Percentiles rank a stretch among this genome's conserved stretches.
These are phyloP conservation scores for Discoglossus pictus DNA, from an alignment of 2,797 vertebrate genomes.

Conservation along the genomic window DNA sequence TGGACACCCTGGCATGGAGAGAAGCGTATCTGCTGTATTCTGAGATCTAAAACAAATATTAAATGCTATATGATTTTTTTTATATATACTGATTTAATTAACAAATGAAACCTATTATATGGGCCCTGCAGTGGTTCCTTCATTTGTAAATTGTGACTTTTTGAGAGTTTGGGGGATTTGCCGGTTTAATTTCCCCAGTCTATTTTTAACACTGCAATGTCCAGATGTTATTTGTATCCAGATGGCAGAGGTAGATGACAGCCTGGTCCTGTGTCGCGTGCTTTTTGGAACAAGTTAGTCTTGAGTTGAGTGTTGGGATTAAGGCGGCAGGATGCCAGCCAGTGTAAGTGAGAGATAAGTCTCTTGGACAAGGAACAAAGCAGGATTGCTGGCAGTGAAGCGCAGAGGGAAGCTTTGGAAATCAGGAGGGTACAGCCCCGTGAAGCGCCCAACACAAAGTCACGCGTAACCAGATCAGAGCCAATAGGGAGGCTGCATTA, in stretches of 20 bases:
- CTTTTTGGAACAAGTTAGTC: neutral
- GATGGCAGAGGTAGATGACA: slow-evolving; percentile 19
- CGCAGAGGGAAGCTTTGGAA: slow-evolving; percentile 37
- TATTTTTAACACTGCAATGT: neutral
- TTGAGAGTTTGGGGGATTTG: too few species aligned
- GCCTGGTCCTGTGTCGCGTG: neutral
- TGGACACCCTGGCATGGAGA: too few species aligned
- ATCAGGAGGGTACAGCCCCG: slow-evolving; percentile 36
- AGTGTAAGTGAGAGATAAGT: slow-evolving; percentile 48
- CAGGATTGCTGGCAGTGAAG: slow-evolving; percentile 41
- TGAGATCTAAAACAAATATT: too few species aligned
- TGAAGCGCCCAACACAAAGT: slow-evolving; percentile 33
- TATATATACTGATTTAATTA: too few species aligned
- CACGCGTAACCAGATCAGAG: slow-evolving; percentile 38
- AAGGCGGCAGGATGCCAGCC: slow-evolving; percentile 39
- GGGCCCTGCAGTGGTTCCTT: too few species aligned
- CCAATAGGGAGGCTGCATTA: slow-evolving; percentile 37
- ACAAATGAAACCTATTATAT: too few species aligned
- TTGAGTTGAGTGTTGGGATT: slow-evolving; percentile 36
- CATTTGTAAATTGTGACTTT: too few species aligned
- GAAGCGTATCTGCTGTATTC: too few species aligned
- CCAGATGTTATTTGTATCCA: slow-evolving; percentile 26
- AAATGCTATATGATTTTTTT: too few species aligned
- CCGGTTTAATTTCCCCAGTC: too few species aligned
- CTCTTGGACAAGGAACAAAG: slow-evolving; percentile 47